Evolutionary conservation across 2,113 vertebrate genomes (phyloP).

Genomic region (Semnornis frantzii): DNA sequence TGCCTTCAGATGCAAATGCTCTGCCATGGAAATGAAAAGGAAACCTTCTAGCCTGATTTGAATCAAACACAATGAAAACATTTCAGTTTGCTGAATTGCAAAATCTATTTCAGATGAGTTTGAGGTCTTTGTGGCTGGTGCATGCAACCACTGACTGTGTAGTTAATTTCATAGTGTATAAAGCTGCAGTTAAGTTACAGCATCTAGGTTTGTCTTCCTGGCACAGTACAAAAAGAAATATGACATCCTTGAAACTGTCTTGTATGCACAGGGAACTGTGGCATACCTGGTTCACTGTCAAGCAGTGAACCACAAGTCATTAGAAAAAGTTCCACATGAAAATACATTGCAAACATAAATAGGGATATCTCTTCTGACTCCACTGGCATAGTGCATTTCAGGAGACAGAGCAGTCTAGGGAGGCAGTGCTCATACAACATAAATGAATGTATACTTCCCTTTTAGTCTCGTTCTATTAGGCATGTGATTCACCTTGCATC

Average conservation of each 20-base stretch:
- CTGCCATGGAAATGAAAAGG: not conserved
- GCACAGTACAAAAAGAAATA: not conserved
- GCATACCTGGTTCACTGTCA: no score
- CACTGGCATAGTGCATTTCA: not conserved
- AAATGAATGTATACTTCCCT: not conserved
- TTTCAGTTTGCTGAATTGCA: not conserved
- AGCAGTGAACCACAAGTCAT: not conserved
- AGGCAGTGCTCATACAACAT: not conserved
- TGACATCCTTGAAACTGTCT: not conserved
- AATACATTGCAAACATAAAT: not conserved
- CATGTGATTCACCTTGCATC: not conserved
- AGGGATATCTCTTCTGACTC: not conserved
- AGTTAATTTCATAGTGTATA: not conserved
- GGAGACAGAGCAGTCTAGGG: not conserved
- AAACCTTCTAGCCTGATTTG: not conserved
- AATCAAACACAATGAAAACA: not conserved
- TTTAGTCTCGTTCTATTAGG: not conserved
- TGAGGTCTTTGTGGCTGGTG: not conserved
- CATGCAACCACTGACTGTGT: rapidly evolving
- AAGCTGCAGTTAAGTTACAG: not conserved
- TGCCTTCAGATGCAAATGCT: not conserved
- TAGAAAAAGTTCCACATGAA: not conserved
- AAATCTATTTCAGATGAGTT: not conserved
- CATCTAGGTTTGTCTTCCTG: not conserved
- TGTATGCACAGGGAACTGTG: not conserved